phyloP scores from a whole-genome alignment of 1,140 invertebrate genomes.

The Cyclina sinensis region DNA sequence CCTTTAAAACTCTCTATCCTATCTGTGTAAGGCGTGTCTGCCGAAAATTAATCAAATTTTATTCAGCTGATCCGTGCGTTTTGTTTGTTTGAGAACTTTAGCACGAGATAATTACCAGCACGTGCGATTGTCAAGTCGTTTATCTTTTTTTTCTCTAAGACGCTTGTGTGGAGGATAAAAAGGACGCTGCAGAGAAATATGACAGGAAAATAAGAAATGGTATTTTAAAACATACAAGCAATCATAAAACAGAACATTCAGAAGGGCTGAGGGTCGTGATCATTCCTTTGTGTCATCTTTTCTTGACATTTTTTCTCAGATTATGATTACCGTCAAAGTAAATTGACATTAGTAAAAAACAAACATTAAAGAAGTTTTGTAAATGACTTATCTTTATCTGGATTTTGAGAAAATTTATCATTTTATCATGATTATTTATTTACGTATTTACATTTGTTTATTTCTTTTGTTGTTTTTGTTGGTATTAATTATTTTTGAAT shows the following conservation, averaged over 20 bases:
- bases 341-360: too few relatives aligned
- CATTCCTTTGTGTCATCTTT: too few relatives aligned
- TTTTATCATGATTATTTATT: too few relatives aligned
- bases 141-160: conserved; percentile 30
- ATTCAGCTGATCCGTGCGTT: conserved; percentile 15
- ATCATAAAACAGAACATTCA: not conserved
- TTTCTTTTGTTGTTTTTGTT: too few relatives aligned
- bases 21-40: not conserved
- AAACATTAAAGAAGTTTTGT: too few relatives aligned
- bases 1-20: not conserved
- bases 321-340: too few relatives aligned
- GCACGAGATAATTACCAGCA: conserved; percentile 35
- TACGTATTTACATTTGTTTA: too few relatives aligned
- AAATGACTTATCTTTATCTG: too few relatives aligned
- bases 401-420: too few relatives aligned
- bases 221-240: not conserved
- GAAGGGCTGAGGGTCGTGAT: too few relatives aligned
- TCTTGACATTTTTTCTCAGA: too few relatives aligned
- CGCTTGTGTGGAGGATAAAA: not conserved
- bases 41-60: conserved; percentile 22
- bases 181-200: conserved; percentile 4
- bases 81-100: conserved; percentile 16
- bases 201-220: not conserved
- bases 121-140: conserved; percentile 36
- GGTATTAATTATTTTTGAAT: too few relatives aligned